Base-by-base conservation (phyloP, 2,113 vertebrate genomes). In the Callocephalon fimbriatum region DNA sequence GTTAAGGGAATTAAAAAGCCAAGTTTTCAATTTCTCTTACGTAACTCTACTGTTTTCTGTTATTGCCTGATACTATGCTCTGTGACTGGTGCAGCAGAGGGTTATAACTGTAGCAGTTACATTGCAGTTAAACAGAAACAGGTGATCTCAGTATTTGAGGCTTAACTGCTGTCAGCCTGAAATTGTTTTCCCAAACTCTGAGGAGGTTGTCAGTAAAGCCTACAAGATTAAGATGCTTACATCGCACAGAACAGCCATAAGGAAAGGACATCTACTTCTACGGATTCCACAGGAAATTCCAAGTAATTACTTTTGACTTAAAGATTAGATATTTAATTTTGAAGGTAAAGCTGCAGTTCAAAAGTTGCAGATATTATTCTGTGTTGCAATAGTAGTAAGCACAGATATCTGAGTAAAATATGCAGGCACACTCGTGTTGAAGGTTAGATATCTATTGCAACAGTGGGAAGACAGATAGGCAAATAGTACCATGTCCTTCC, bases 221-320 rank as follows among this genome's bases (percentile, higher is more conserved):
- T 40, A 42, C 31, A 62, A 40, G 26, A 74, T 77, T 77, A 66
- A 77, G 27, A 50, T 45, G 17, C 19, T 80, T 77, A 38, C 10
- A 47, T 35, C 4, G 8, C 20, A 48, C 16, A 37, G 29, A 96
- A 84, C 13, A 71, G 20, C 47, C 5, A 4, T 42, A 77, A 88
- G 23, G 15, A 83, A 17, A 56, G 15, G 54, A 27, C 21, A 73
- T 21, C 15, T 73, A 27, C 25, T 70, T 21, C 15, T 73, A 13
- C 0, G 0, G 7, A 2, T 27, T 83, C 40, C 27, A 58, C 3
- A 12, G 48, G 44, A 61, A 92, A 79, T 20, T 61, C 22, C 12
- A 32, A 6, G 3, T 23, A 0, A 3, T 16, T 92, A 65, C 27
- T 65, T 85, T 3, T 2, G 1, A 76, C 1, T n/a, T 70, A 20